phyloP scores from a whole-genome alignment of 64 coral and sea anemone species.

The Acropora yongei region DNA sequence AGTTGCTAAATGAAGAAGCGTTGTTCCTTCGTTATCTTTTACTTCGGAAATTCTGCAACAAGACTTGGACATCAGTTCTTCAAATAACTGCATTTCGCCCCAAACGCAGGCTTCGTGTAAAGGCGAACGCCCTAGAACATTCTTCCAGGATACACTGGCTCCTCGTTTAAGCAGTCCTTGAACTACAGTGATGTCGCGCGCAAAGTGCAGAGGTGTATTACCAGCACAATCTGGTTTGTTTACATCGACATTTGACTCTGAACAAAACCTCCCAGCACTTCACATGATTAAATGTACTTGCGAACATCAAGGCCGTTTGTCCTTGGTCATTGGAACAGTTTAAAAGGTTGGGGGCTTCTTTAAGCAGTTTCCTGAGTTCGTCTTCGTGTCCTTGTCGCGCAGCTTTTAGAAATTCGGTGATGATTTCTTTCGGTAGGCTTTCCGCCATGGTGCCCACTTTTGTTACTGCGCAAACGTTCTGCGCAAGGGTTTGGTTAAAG shows the following conservation, averaged over 20 bases:
- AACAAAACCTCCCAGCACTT: constrained; percentile 30
- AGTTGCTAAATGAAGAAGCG: constrained; percentile 28
- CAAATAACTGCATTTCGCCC: constrained; percentile 24
- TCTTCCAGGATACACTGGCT: constrained; percentile 18
- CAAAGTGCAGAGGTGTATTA: constrained; percentile 44
- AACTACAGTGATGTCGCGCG: background rate
- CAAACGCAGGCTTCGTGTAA: constrained; percentile 46
- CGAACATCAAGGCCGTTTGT: constrained; percentile 32
- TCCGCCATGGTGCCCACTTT: background rate
- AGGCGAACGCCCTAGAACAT: constrained; percentile 27
- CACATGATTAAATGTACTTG: constrained; percentile 20
- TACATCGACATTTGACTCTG: constrained; percentile 23
- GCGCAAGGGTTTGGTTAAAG: background rate
- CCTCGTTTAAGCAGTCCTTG: constrained; percentile 18
- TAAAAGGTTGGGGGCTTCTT: background rate
- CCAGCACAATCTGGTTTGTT: constrained; percentile 37
- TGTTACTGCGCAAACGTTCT: background rate
- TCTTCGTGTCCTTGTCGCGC: constrained; percentile 12
- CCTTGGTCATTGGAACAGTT: constrained; percentile 36
- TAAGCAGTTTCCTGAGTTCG: constrained; percentile 11
- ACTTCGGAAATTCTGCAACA: constrained; percentile 21
- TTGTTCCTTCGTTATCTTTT: constrained; percentile 6
- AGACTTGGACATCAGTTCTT: constrained; percentile 13
- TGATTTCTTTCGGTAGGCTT: constrained; percentile 5
- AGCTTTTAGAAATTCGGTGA: constrained; percentile 10